Percentiles rank a stretch among this genome's conserved stretches.
Evolutionary conservation across 1,140 invertebrate genomes (phyloP).

Genomic region (Zaprionus kolodkinae): DNA sequence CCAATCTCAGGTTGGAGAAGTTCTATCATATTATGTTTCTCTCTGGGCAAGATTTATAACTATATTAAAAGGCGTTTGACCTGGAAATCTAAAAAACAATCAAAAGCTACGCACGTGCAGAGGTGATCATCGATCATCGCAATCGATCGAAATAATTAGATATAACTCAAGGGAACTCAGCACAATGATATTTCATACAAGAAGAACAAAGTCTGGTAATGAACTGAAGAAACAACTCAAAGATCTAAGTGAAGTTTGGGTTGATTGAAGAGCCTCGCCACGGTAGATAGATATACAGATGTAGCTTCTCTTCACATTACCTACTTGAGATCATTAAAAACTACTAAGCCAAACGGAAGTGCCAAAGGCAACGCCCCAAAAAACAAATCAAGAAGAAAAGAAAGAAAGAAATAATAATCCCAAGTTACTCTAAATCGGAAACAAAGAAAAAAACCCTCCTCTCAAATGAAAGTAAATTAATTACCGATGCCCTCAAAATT

Average conservation of each 20-base stretch:
- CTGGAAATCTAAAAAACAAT: background rate
- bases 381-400: slow-evolving; percentile 9
- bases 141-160: background rate
- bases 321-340: background rate
- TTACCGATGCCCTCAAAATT: slow-evolving; percentile 31
- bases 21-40: slow-evolving; percentile 35
- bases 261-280: background rate
- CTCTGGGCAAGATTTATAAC: slow-evolving; percentile 46
- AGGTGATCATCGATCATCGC: background rate
- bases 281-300: background rate
- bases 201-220: background rate
- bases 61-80: slow-evolving; percentile 49
- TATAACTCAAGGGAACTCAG: background rate
- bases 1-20: background rate
- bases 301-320: background rate
- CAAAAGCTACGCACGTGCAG: background rate
- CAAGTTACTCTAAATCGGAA: slow-evolving; percentile 29
- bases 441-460: slow-evolving; percentile 40
- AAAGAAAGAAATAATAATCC: slow-evolving; percentile 1
- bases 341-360: slow-evolving; percentile 53
- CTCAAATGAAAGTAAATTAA: slow-evolving; percentile 74
- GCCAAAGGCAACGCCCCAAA: slow-evolving; percentile 37
- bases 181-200: background rate
- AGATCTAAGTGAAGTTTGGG: background rate
- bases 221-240: background rate